A percentile compares a stretch with the other conserved stretches of the same genome.
Conservation (phyloP, 1,140 invertebrate species). For the Drosophila ercepeae region DNA sequence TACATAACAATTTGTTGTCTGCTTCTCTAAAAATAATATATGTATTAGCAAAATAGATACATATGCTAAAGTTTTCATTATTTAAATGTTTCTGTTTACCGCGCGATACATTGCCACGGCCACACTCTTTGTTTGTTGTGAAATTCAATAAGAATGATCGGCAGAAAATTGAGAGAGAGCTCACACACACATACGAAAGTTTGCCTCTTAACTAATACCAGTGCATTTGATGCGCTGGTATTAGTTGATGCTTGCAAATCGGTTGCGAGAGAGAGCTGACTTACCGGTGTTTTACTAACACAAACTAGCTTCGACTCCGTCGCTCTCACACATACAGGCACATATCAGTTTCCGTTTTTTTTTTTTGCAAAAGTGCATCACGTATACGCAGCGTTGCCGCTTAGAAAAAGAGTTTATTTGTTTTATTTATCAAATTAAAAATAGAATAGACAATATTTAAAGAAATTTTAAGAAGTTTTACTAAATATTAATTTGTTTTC, state of each 20-base stretch:
- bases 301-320: neutral
- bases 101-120: neutral
- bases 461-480: too few species aligned
- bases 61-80: neutral
- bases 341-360: neutral
- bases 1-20: too few species aligned
- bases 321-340: neutral
- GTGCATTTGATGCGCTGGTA: neutral
- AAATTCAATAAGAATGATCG: constrained; percentile 67
- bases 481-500: neutral
- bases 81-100: neutral
- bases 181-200: neutral
- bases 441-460: too few species aligned
- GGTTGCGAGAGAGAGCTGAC: constrained; percentile 20
- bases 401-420: neutral
- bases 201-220: neutral
- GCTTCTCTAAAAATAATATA: too few species aligned
- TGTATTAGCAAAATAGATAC: too few species aligned
- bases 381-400: constrained; percentile 44
- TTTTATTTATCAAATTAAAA: neutral
- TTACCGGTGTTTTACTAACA: constrained; percentile 33
- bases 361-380: constrained; percentile 13
- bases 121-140: constrained; percentile 48
- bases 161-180: constrained; percentile 37
- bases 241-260: too few species aligned